These are phyloP conservation scores for Amorpha juglandis DNA, from an alignment of 2,888 invertebrate species.

Conservation along the genomic window DNA sequence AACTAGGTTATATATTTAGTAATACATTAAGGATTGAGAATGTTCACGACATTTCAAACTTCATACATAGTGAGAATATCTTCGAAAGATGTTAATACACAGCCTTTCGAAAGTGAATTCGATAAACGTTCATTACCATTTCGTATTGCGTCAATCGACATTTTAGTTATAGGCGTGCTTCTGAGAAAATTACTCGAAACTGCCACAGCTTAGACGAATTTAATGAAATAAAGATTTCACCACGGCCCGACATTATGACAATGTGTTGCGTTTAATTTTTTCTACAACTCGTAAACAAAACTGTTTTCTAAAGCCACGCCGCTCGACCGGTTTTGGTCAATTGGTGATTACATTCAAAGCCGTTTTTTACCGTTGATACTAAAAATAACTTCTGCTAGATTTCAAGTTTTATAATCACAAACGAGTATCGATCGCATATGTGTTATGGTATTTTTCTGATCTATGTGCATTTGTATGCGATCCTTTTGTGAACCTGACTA, in stretches of 20 bases:
- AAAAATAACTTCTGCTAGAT: background rate
- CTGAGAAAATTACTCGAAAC: conserved; percentile 11
- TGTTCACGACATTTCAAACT: too few relatives aligned
- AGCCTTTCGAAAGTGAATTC: conserved; percentile 6
- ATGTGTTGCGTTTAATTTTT: conserved; percentile 26
- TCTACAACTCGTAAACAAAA: conserved; percentile 21
- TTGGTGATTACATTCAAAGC: background rate
- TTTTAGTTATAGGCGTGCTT: conserved; percentile 12
- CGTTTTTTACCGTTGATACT: background rate
- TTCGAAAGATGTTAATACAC: too few relatives aligned
- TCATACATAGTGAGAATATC: too few relatives aligned
- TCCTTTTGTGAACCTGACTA: too few relatives aligned
- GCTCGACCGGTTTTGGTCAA: conserved; percentile 6
- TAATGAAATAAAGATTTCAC: conserved; percentile 41
- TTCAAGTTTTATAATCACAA: conserved; percentile 5
- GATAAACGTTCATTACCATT: conserved; percentile 16
- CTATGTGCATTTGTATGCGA: too few relatives aligned
- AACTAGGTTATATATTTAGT: too few relatives aligned
- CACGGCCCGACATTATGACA: conserved; percentile 32
- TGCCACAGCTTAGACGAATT: background rate
- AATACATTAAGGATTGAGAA: too few relatives aligned
- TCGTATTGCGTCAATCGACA: conserved; percentile 20
- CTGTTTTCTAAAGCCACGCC: conserved; percentile 28
- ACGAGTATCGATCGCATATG: background rate
- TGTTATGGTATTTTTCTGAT: too few relatives aligned